phyloP scores from a whole-genome alignment of 1,140 invertebrate genomes.

The Venustaconcha ellipsiformis region DNA sequence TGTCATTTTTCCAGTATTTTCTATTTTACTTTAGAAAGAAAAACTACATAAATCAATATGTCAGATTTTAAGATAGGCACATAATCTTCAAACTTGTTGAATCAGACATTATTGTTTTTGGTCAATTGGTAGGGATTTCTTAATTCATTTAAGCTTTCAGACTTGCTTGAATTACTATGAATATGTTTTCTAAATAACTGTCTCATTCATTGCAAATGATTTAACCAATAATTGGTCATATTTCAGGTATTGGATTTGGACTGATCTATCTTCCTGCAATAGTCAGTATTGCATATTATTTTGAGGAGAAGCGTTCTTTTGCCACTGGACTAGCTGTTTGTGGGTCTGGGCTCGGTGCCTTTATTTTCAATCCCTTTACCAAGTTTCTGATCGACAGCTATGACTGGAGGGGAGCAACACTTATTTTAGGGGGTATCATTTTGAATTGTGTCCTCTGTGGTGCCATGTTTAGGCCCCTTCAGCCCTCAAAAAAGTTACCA shows the following conservation, averaged over 20 bases:
- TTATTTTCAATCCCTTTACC: slow-evolving; percentile 61
- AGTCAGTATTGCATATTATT: slow-evolving; percentile 93
- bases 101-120: no score
- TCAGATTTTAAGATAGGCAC: no score
- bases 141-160: no score
- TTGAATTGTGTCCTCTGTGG: slow-evolving; percentile 83
- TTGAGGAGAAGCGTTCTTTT: slow-evolving; percentile 88
- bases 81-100: no score
- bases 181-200: no score
- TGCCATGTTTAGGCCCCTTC: slow-evolving; percentile 82
- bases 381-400: slow-evolving; percentile 57
- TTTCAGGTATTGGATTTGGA: slow-evolving; percentile 86
- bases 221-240: neutral
- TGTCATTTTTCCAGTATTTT: no score
- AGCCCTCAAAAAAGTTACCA: neutral
- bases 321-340: slow-evolving; percentile 86
- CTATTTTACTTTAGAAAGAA: no score
- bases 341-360: slow-evolving; percentile 64
- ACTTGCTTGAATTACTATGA: no score
- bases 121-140: no score
- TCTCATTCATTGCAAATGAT: no score
- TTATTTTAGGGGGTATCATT: slow-evolving; percentile 84
- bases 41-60: no score
- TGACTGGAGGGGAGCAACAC: slow-evolving; percentile 73
- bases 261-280: slow-evolving; percentile 94